These are phyloP conservation scores for Pachycephus smyrnensis DNA, from an alignment of 2,888 invertebrate genomes.

Conservation along the genomic window DNA sequence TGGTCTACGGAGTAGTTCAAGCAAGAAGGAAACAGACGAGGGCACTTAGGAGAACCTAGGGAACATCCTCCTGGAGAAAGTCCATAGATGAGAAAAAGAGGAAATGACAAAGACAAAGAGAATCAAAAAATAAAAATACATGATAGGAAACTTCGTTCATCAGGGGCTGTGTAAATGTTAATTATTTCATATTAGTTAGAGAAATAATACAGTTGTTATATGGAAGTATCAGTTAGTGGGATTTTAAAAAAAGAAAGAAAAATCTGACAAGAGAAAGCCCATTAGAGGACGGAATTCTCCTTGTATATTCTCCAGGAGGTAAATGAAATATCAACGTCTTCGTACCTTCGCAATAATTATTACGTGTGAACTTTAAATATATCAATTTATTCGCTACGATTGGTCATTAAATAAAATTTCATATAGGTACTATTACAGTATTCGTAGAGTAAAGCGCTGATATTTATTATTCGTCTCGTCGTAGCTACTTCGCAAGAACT, in stretches of 20 bases:
- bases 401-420: conserved; percentile 36
- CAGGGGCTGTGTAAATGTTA: background rate
- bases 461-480: conserved; percentile 27
- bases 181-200: background rate
- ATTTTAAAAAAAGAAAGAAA: background rate
- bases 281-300: background rate
- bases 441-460: conserved; percentile 26
- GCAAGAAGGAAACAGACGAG: conserved; percentile 78
- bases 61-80: background rate
- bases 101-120: background rate
- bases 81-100: background rate
- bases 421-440: conserved; percentile 32
- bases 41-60: conserved; percentile 42
- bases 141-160: background rate
- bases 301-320: background rate
- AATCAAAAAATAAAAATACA: background rate
- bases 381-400: conserved; percentile 39
- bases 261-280: background rate
- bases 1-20: conserved; percentile 90
- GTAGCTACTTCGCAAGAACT: background rate
- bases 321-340: background rate
- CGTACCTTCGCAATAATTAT: background rate
- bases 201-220: background rate
- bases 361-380: conserved; percentile 29
- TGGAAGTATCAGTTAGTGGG: background rate